phyloP scores from a whole-genome alignment of 2,797 vertebrate species.

The Diplodus sargus region DNA sequence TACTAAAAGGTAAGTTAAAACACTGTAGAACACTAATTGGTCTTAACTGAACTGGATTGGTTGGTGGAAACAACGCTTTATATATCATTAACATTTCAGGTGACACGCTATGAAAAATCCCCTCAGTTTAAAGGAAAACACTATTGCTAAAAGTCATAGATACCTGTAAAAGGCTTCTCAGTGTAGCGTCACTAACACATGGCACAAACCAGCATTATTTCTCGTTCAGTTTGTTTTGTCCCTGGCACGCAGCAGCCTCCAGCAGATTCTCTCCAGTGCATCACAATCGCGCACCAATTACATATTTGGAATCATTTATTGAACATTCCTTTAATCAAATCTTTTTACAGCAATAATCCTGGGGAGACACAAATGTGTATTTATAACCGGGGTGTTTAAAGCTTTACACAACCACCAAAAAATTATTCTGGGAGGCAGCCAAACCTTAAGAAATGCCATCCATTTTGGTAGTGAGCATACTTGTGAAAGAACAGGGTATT shows the following conservation, averaged over 20 bases:
- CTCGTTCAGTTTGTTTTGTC: background rate
- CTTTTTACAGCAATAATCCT: slow-evolving; percentile 10
- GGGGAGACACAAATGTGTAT: background rate
- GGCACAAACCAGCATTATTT: background rate
- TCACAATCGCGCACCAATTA: slow-evolving; percentile 2
- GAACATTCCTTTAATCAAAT: slow-evolving; percentile 10
- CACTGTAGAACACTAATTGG: too few species aligned
- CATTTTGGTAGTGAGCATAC: slow-evolving; percentile 21
- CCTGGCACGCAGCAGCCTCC: background rate
- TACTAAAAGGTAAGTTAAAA: too few species aligned
- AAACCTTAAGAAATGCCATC: slow-evolving; percentile 18
- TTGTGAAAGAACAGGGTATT: slow-evolving; percentile 15
- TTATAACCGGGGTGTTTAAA: slow-evolving; percentile 11
- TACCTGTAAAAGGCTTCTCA: background rate
- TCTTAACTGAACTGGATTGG: too few species aligned
- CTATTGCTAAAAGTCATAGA: background rate
- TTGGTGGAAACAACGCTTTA: too few species aligned
- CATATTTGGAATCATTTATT: slow-evolving; percentile 1
- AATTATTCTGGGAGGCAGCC: slow-evolving; percentile 9
- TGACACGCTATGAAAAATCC: slow-evolving; percentile 3
- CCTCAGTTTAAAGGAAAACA: background rate
- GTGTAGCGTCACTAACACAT: background rate
- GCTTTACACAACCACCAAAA: slow-evolving; percentile 23
- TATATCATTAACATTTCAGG: background rate
- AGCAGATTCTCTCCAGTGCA: slow-evolving; percentile 3